Percentiles rank a stretch among this genome's conserved stretches.
phyloP scores from a whole-genome alignment of 2,113 vertebrate genomes.

The Oncorhynchus clarkii region DNA sequence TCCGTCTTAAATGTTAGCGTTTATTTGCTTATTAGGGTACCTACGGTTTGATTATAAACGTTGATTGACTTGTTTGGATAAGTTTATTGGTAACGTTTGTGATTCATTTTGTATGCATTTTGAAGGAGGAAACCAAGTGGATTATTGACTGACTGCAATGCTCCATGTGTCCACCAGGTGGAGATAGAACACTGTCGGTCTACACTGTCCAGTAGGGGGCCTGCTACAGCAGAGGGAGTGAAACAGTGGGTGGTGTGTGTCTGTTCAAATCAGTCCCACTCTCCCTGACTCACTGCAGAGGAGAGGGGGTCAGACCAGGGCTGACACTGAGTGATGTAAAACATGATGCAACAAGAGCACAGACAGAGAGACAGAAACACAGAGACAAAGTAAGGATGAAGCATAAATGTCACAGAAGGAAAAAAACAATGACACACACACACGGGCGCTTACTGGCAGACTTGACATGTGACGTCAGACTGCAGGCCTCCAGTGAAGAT shows the following conservation, averaged over 20 bases:
- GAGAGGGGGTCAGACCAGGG: background rate
- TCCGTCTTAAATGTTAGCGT: too few relatives aligned
- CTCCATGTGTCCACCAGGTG: slow-evolving; percentile 45
- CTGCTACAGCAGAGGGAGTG: slow-evolving; percentile 38
- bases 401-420: background rate
- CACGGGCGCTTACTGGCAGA: slow-evolving; percentile 81
- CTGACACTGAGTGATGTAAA: background rate
- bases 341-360: background rate
- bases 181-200: slow-evolving; percentile 22
- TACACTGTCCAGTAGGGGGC: background rate
- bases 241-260: background rate
- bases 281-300: background rate
- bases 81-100: too few relatives aligned
- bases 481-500: slow-evolving; percentile 91
- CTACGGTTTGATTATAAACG: too few relatives aligned
- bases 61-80: too few relatives aligned
- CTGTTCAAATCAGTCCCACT: background rate
- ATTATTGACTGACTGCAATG: too few relatives aligned
- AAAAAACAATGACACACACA: too few relatives aligned
- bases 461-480: slow-evolving; percentile 91
- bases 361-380: background rate
- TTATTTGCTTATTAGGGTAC: too few relatives aligned
- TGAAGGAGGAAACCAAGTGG: too few relatives aligned
- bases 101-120: too few relatives aligned
- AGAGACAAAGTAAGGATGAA: background rate